Base-by-base conservation (phyloP, 2,888 invertebrate genomes). In the Venustoraphidia nigricollis region DNA sequence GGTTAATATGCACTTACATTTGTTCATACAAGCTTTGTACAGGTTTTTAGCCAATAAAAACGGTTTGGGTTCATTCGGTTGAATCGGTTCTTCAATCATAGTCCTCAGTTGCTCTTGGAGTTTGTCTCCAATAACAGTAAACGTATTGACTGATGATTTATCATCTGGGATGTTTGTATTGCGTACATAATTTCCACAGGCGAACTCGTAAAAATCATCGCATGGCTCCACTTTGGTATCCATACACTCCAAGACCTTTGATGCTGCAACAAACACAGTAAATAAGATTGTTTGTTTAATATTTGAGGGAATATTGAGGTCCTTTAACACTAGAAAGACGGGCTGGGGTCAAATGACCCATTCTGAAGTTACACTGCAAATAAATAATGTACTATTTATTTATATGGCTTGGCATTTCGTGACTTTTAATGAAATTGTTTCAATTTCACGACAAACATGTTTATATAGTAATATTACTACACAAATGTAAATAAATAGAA, bases 21-120 rank as follows among this genome's bases (percentile, higher is more conserved):
- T 81, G 62, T 93, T 89, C 80, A 92, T 86, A 67, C 94, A 94
- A 45, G 90, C 81, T 58, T 77, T 77, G 70, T 89, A 94, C 52
- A 93, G 69, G 17, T 80, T 79, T 64, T 91, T 91, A 11, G 86
- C 85, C 50, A 90, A 76, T 47, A 68, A 72, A 62, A 88, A 84
- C 0, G 86, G 83, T 54, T 75, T 75, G 0, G 81, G 79, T 54
- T 84, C 84, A 11, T 73, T 66, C 0, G 69, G 65, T 47, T 66
- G 58, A 4, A 76, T 66, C 0, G 81, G 77, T 55, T 80, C 80
- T 54, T 84, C 84, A 41, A 86, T 74, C 56, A 84, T 74, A 1
- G 73, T 67, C 17, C 83, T 66, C 45, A 87, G 72, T 62, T 87
- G 85, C 59, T 84, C 81, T 58, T 82, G 79, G 10, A 88, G 70